Conservation (phyloP, 2,888 invertebrate genomes). For the Pseudanteris insignis region DNA sequence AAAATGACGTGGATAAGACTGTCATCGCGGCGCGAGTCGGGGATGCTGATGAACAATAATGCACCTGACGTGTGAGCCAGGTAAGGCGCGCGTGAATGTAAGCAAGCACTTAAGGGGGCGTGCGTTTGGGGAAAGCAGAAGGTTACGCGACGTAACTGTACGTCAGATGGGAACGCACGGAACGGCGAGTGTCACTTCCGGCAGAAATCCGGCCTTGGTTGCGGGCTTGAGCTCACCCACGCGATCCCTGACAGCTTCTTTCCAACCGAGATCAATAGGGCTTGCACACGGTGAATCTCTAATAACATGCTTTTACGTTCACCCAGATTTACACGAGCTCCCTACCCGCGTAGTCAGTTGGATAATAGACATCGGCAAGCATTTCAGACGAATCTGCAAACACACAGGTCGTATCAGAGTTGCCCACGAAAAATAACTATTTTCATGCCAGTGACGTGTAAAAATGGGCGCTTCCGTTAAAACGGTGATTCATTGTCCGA, state of each 20-base stretch:
- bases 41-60: slow-evolving; percentile 35
- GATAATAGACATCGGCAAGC: slow-evolving; percentile 41
- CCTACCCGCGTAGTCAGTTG: slow-evolving; percentile 26
- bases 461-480: too few relatives aligned
- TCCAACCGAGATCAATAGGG: slow-evolving; percentile 43
- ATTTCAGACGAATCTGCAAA: slow-evolving; percentile 27
- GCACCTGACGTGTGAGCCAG: slow-evolving; percentile 24
- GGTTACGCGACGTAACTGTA: slow-evolving; percentile 36
- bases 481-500: too few relatives aligned
- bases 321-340: slow-evolving; percentile 31
- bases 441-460: too few relatives aligned
- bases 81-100: slow-evolving; percentile 25
- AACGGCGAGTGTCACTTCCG: slow-evolving; percentile 46
- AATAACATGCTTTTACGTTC: slow-evolving; percentile 39
- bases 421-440: too few relatives aligned
- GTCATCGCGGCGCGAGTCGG: slow-evolving; percentile 27
- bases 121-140: slow-evolving; percentile 25
- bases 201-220: slow-evolving; percentile 41
- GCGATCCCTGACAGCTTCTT: slow-evolving; percentile 44
- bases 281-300: slow-evolving; percentile 41
- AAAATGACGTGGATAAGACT: slow-evolving; percentile 11
- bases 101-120: slow-evolving; percentile 33
- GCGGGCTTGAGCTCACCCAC: slow-evolving; percentile 6
- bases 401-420: too few relatives aligned
- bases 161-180: slow-evolving; percentile 21